These are phyloP conservation scores for Platycercus adscitus DNA, from an alignment of 2,113 vertebrate species.

Conservation along the genomic window DNA sequence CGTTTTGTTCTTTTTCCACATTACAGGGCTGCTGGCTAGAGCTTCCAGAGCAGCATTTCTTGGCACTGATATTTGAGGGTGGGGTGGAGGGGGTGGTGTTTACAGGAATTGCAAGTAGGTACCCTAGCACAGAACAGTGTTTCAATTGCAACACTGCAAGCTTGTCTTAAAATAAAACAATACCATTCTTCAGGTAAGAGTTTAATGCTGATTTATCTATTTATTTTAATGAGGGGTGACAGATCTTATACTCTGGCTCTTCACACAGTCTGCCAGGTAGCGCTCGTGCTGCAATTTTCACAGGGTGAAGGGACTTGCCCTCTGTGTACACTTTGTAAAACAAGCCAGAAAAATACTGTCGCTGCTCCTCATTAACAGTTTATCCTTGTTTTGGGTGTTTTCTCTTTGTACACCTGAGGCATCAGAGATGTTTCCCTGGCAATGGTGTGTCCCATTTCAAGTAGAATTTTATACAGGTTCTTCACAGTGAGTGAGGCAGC, in stretches of 20 bases:
- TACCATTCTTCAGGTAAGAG: not conserved
- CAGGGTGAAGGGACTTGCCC: not conserved
- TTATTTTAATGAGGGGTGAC: not conserved
- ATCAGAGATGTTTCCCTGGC: not conserved
- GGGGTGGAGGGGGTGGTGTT: not conserved
- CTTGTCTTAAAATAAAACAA: not conserved
- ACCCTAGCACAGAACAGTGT: not conserved
- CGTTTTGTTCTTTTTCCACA: not conserved
- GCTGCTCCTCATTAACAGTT: not conserved
- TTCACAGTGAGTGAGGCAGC: not conserved
- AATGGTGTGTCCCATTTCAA: not conserved
- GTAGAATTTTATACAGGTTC: not conserved
- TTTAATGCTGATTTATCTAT: not conserved
- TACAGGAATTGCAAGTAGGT: not conserved
- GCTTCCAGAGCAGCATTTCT: not conserved
- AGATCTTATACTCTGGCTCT: not conserved
- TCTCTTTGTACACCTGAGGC: not conserved
- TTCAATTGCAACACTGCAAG: not conserved
- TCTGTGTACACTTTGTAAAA: not conserved
- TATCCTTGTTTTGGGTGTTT: not conserved
- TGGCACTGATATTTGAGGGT: not conserved
- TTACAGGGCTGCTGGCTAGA: not conserved
- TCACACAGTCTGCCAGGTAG: not conserved
- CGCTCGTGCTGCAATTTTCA: not conserved
- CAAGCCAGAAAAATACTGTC: not conserved